Base-by-base conservation (phyloP, 2,113 vertebrate species). In the Larimichthys polyactis region DNA sequence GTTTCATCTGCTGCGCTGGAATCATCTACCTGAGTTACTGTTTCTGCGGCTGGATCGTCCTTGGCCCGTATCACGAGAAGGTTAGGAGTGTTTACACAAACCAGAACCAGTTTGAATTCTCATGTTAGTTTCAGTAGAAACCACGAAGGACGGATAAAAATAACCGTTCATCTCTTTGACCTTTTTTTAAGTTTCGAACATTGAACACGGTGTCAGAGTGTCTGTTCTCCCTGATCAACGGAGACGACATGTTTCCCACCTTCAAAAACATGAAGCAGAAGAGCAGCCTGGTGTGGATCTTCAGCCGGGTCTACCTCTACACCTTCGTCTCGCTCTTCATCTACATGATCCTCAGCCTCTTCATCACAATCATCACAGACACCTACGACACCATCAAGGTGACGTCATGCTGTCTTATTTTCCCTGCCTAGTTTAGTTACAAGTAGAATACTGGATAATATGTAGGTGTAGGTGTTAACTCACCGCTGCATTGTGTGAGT, bases 341-440 rank as follows among this genome's bases (percentile, higher is more conserved):
- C 92, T 99, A 99, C 84, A 98, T 99, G 98, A 96, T 99, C 81
- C 96, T 99, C 88, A 99, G 97, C 87, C 97, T 99, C n/a, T 99
- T 99, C 94, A 99, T 99, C 83, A 97, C 98, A 3, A 91, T 99
- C 52, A 99, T 99, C 91, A 99, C 98, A 0, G 97, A 99, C 85
- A 98, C 97, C 0, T 99, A 99, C 24, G 96, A 98, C 94, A 99
- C 96, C 20, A 96, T 99, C 82, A 99, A 98, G 97, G 98, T 99
- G 74, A 63, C 4, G 0, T 55, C 15, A n/a, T 20, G 5, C 10
- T 8, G 20, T 8, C 43, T 57, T 12, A 17, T 54, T 40, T 57
- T 40, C 10, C 40, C 7, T 9, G 6, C 2, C 40, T 22, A n/a
- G 19, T 64, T 52, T 2, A 36, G 36, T 36, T 36, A 36, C 7